Conservation (phyloP, 2,113 vertebrate genomes). For the Erythrocebus patas region DNA sequence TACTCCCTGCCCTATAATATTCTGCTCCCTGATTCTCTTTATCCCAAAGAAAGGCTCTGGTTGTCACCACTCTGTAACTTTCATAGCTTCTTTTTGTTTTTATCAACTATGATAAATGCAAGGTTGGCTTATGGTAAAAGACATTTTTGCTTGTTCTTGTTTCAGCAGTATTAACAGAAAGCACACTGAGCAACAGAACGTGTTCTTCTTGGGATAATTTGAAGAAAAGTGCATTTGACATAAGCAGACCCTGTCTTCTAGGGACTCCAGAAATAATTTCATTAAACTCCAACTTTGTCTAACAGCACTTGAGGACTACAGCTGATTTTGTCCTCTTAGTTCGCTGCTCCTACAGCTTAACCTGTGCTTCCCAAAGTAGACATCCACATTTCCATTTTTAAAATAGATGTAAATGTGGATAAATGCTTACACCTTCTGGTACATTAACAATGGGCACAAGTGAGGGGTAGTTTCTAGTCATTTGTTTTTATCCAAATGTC, state of each 20-base stretch:
- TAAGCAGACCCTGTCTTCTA: background rate
- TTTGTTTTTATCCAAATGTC: background rate
- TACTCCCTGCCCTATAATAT: background rate
- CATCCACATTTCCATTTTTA: background rate
- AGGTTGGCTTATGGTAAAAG: background rate
- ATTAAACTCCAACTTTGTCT: background rate
- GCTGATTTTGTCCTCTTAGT: background rate
- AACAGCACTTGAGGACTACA: background rate
- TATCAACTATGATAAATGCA: background rate
- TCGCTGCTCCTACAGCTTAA: background rate
- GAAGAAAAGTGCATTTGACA: background rate
- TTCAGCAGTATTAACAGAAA: background rate
- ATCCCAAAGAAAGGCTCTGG: background rate
- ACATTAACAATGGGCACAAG: slow-evolving; percentile 14
- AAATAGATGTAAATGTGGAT: background rate
- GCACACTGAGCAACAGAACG: background rate
- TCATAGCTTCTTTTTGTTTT: background rate
- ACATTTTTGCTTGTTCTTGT: background rate
- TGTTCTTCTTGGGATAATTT: background rate
- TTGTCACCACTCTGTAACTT: background rate
- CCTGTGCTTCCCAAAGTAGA: background rate
- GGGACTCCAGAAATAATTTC: background rate
- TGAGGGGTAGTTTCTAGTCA: background rate
- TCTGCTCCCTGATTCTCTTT: background rate
- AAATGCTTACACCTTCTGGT: background rate